Base-by-base conservation (phyloP, 2,797 vertebrate species). In the Tokudaia tokunoshimensis region DNA sequence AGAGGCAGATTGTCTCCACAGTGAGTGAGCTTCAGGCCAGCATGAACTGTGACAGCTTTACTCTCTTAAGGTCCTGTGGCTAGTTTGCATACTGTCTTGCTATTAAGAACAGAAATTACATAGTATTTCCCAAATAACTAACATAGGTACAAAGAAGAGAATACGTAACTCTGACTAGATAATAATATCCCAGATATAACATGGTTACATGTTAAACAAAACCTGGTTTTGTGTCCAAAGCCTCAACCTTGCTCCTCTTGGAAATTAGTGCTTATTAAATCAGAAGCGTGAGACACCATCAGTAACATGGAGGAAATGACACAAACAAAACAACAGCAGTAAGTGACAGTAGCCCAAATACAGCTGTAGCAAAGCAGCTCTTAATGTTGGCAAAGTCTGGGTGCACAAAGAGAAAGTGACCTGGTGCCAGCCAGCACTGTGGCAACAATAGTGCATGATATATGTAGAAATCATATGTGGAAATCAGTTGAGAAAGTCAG, bases 351-450 rank as follows among this genome's bases (percentile, higher is more conserved):
- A 94, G 31, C 78, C 82, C 95, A 95, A 96, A 87, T 86, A 13
- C 83, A 89, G 50, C 90, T 91, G 37, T 34, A 96, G 34, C 82
- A 95, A 95, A 96, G 78, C 92, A 95, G 92, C 92, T 59, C 65
- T 95, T 96, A 74, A 94, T 47, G 61, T 93, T 93, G 93, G 0
- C 7, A 90, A 92, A 95, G 70, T 95, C 89, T 67, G 19, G 41
- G 4, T 94, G 80, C 37, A 47, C 63, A 87, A 93, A 91, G 85
- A 91, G 47, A 95, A 95, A 95, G 92, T 94, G 94, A 96, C 83
- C 82, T 91, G 85, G 72, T 94, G 82, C 95, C 59, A 94, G 85
- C 85, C 92, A 93, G 52, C 63, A 74, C 96, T 97, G 91, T 95
- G 97, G 96, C 91, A 96, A 91, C 67, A 82, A 44, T 17, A 89